Conservation (phyloP, 2,888 invertebrate genomes). For the Chrysopilus asiliformis region DNA sequence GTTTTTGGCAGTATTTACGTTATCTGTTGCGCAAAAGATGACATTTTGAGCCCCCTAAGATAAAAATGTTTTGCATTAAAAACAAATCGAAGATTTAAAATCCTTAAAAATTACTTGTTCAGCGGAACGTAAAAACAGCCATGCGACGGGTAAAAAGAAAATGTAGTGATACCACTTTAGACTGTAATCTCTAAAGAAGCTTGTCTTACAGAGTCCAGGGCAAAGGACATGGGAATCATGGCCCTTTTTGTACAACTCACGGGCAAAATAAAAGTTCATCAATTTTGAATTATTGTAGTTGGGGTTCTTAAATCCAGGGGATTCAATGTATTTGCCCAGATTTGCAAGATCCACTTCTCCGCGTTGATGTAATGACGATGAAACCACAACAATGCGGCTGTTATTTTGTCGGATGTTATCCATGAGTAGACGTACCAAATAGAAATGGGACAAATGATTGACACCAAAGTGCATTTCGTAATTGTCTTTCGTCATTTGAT, state of each 20-base stretch:
- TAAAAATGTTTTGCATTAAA: constrained; percentile 1
- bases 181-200: constrained; percentile 48
- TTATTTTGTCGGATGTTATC: constrained; percentile 32
- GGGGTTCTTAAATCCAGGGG: constrained; percentile 39
- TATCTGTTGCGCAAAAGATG: constrained; percentile 60
- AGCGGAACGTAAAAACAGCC: constrained; percentile 57
- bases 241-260: constrained; percentile 47
- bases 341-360: constrained; percentile 55
- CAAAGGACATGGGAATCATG: constrained; percentile 56
- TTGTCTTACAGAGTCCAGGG: constrained; percentile 47
- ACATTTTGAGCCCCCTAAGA: constrained; percentile 67
- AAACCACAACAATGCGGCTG: constrained; percentile 50
- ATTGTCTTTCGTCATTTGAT: constrained; percentile 51
- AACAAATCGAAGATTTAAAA: constrained; percentile 19
- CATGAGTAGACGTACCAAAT: constrained; percentile 64
- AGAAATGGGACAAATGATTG: constrained; percentile 75
- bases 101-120: no score
- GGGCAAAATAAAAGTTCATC: constrained; percentile 58
- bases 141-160: constrained; percentile 53
- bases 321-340: constrained; percentile 42
- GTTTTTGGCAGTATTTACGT: constrained; percentile 18
- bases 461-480: constrained; percentile 71
- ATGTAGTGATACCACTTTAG: constrained; percentile 60
- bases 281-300: constrained; percentile 66
- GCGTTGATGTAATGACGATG: constrained; percentile 56